A percentile compares a stretch with the other conserved stretches of the same genome.
Conservation (phyloP, 2,797 vertebrate genomes). For the Dipus sagitta region DNA sequence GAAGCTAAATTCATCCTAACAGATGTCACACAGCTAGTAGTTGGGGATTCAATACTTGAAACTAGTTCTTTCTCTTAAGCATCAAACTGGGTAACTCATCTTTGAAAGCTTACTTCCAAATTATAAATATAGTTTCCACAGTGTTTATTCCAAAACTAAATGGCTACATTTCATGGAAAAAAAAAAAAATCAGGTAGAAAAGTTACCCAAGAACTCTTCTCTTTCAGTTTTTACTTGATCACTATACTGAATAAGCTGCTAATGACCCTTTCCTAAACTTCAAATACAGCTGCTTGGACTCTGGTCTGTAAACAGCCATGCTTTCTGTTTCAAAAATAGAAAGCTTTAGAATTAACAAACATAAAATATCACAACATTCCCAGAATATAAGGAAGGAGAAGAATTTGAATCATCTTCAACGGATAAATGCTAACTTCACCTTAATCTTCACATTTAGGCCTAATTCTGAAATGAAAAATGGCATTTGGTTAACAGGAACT, state of each 20-base stretch:
- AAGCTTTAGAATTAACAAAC: not conserved
- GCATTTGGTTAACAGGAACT: not conserved
- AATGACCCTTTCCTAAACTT: not conserved
- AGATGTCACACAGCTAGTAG: not conserved
- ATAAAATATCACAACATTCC: not conserved
- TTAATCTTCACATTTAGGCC: slow-evolving; percentile 5
- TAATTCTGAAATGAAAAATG: not conserved
- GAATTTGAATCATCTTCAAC: not conserved
- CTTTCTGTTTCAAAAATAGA: not conserved
- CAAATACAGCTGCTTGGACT: not conserved
- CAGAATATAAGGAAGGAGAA: not conserved
- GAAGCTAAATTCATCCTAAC: not conserved
- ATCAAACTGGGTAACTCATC: not conserved
- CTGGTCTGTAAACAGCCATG: not conserved
- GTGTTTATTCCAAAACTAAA: not conserved
- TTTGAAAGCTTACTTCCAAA: slow-evolving; percentile 8
- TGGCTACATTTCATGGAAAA: not conserved
- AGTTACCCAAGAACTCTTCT: not conserved
- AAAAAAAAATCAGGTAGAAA: not conserved
- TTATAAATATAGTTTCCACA: not conserved
- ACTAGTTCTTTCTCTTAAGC: not conserved
- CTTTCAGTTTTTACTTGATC: not conserved
- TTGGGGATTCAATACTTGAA: not conserved
- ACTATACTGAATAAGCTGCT: not conserved
- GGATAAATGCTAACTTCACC: not conserved